Conservation (phyloP, 2,113 vertebrate genomes). For the Corydoras sp. region DNA sequence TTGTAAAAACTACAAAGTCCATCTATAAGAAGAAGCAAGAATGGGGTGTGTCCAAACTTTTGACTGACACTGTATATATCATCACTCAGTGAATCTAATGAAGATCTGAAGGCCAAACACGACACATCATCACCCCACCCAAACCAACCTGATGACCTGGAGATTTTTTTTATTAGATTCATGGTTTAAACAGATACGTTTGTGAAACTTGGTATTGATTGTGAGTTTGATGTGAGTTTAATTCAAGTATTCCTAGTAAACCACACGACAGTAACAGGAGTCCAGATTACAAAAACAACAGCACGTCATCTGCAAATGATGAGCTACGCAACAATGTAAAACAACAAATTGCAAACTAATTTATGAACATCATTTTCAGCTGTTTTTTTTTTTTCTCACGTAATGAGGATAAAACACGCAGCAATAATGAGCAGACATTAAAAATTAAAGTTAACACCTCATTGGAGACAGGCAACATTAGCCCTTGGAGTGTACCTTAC, state of each 20-base stretch:
- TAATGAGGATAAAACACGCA: conserved; percentile 54
- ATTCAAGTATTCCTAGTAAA: neutral
- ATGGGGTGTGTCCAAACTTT: too few species aligned
- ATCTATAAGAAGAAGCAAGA: too few species aligned
- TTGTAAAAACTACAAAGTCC: too few species aligned
- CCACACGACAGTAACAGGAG: neutral
- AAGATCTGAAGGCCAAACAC: too few species aligned
- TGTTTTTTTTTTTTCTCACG: conserved; percentile 37
- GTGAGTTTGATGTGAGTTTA: neutral
- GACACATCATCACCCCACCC: too few species aligned
- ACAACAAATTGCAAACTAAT: neutral
- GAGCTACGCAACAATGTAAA: neutral
- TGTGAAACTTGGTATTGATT: neutral
- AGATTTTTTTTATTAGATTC: neutral
- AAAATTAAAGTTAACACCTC: conserved; percentile 62
- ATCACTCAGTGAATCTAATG: too few species aligned
- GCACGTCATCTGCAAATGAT: neutral
- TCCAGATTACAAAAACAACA: neutral
- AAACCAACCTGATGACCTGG: too few species aligned
- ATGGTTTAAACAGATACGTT: too few species aligned
- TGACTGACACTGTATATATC: too few species aligned
- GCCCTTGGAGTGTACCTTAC: conserved; percentile 60
- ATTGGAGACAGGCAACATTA: conserved; percentile 65
- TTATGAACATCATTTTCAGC: neutral
- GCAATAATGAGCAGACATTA: conserved; percentile 50